Evolutionary conservation across 2,797 vertebrate species (phyloP).

Genomic region (Ibycter americanus): DNA sequence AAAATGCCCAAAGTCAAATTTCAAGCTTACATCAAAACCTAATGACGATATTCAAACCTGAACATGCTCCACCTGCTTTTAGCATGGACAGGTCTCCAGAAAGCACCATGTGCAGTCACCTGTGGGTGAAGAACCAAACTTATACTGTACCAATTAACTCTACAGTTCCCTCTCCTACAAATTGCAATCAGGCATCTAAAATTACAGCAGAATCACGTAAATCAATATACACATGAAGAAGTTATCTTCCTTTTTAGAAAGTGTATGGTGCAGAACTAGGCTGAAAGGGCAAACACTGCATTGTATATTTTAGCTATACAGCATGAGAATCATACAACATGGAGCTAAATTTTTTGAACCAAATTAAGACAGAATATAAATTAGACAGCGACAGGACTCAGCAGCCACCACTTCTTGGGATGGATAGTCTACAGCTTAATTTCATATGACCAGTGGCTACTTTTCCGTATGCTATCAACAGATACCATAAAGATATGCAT

Average conservation of each 20-base stretch:
- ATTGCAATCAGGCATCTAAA: not conserved
- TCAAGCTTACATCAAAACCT: not conserved
- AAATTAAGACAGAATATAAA: not conserved
- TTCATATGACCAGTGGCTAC: not conserved
- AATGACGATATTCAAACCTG: not conserved
- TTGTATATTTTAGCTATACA: not conserved
- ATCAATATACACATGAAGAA: not conserved
- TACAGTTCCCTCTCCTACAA: not conserved
- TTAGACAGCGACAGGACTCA: not conserved
- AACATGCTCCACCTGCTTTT: not conserved
- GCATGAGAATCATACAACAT: not conserved
- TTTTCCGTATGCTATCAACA: not conserved
- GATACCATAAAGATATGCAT: not conserved
- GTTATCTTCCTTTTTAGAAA: not conserved
- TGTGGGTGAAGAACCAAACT: not conserved
- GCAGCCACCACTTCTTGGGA: not conserved
- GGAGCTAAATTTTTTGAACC: not conserved
- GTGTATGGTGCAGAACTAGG: not conserved
- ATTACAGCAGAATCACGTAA: not conserved
- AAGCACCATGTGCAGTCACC: not conserved
- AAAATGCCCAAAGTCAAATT: not conserved
- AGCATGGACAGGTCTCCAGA: not conserved
- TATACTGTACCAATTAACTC: accelerated
- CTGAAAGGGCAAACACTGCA: not conserved
- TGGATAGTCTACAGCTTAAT: not conserved